phyloP scores from a whole-genome alignment of 2,113 vertebrate genomes.

The Epinephelus moara region DNA sequence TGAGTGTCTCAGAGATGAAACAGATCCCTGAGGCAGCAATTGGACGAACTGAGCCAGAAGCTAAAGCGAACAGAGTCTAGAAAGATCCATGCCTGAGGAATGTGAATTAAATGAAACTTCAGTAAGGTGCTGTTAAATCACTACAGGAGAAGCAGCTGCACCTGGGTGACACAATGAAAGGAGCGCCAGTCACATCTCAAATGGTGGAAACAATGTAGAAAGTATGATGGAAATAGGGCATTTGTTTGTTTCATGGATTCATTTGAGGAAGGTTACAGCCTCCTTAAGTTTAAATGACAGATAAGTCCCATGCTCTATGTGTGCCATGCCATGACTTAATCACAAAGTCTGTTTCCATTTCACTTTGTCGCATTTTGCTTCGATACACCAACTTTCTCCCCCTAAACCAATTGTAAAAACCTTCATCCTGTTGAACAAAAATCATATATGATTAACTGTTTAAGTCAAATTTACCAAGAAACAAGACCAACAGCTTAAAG shows the following conservation, averaged over 20 bases:
- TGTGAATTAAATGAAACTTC: background rate
- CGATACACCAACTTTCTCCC: background rate
- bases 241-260: background rate
- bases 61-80: slow-evolving; percentile 19
- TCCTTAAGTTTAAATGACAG: background rate
- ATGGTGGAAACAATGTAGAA: background rate
- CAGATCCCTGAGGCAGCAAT: slow-evolving; percentile 32
- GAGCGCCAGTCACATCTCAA: no score
- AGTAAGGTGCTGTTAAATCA: background rate
- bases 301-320: background rate
- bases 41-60: slow-evolving; percentile 19
- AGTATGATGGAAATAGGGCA: background rate
- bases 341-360: background rate
- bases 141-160: background rate
- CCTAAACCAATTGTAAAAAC: background rate
- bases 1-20: slow-evolving; percentile 36
- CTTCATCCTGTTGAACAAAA: background rate
- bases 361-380: background rate
- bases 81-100: slow-evolving; percentile 15
- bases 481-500: background rate
- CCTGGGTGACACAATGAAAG: background rate
- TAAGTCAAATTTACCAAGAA: background rate
- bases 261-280: background rate
- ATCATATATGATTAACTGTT: background rate
- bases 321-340: background rate